Evolutionary conservation across 1,140 invertebrate genomes (phyloP), one percentile per base, ranked within the genome.

Genomic region (Wasmannia auropunctata): DNA sequence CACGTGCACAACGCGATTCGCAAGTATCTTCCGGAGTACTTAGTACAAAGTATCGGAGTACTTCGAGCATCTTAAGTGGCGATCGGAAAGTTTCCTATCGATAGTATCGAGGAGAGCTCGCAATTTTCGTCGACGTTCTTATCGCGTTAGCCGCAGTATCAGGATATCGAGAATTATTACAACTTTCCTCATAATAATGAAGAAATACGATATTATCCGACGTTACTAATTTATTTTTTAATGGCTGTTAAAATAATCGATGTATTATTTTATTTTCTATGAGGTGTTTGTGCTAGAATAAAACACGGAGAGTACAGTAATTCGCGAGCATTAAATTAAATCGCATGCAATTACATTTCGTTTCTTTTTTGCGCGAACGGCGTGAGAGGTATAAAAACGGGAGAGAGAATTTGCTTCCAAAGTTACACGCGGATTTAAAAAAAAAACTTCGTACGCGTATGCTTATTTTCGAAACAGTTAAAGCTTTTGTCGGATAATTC

Each of bases 21-120:
- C 56, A 85, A 75, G 43, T 63, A 77, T 85, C 81, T 83, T 58
- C 11, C 22, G 16, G 43, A 85, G 43, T 85, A 63, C 43, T 85
- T 85, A 63, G 19, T 62, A 43, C 40, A 63, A 85, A 85, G 40
- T 85, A 85, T 85, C 72, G 43, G 22, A 14, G 31, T 77, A 85
- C 72, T 77, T 63, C 4, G 34, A 63, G 72, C 43, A 77, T 77
- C 58, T 85, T 77, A 63, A 85, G 72, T 51, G 56, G 56, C 28
- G 60, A 85, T 76, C 56, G 56, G 19, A 62, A 84, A 84, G 40
- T 85, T 76, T 31, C 31, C 58, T 76, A 14, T 85, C 58, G 81
- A 85, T 40, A 16, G 43, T 69, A 80, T 75, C 65, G 34, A 16
- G 25, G 6, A 69, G 22, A 51, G 19, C 25, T 72, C 40, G 19